These are phyloP conservation scores for Euplexia lucipara DNA, from an alignment of 2,888 invertebrate species.

Conservation along the genomic window DNA sequence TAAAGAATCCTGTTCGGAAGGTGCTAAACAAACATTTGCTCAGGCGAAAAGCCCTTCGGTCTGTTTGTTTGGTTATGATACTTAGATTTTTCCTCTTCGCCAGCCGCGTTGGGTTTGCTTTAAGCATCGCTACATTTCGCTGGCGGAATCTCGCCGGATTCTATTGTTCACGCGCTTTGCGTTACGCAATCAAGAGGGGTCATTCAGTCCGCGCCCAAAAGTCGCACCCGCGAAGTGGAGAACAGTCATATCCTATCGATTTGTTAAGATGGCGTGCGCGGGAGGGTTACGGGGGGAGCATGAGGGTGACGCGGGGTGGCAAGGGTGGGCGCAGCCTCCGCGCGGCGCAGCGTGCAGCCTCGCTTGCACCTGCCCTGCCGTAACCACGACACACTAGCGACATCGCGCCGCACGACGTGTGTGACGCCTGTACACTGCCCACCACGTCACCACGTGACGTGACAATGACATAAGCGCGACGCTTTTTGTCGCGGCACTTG, in stretches of 20 bases:
- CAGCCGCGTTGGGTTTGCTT: slow-evolving; percentile 36
- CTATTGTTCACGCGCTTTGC: slow-evolving; percentile 76
- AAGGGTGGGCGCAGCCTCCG: slow-evolving; percentile 85
- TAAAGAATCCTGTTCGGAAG: slow-evolving; percentile 53
- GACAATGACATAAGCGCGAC: slow-evolving; percentile 29
- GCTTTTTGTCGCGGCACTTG: slow-evolving; percentile 29
- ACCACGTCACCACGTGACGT: slow-evolving; percentile 49
- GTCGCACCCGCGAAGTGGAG: slow-evolving; percentile 89
- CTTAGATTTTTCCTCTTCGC: slow-evolving; percentile 46
- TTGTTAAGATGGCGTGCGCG: slow-evolving; percentile 91
- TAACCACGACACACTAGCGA: slow-evolving; percentile 83
- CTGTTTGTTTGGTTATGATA: slow-evolving; percentile 59
- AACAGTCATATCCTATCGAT: slow-evolving; percentile 92
- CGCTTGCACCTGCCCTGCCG: slow-evolving; percentile 87
- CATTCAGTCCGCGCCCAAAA: slow-evolving; percentile 89
- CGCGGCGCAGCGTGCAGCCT: slow-evolving; percentile 87
- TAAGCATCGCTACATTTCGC: slow-evolving; percentile 44
- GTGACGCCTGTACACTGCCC: slow-evolving; percentile 60
- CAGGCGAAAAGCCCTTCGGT: slow-evolving; percentile 47
- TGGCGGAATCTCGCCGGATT: slow-evolving; percentile 58
- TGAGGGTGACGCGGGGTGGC: slow-evolving; percentile 76
- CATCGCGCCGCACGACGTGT: slow-evolving; percentile 70
- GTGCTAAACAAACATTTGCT: slow-evolving; percentile 57
- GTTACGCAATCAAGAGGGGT: slow-evolving; percentile 87
- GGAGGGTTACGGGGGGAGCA: slow-evolving; percentile 75